Conservation (phyloP, 2,113 vertebrate genomes). For the Chionodraco myersi region DNA sequence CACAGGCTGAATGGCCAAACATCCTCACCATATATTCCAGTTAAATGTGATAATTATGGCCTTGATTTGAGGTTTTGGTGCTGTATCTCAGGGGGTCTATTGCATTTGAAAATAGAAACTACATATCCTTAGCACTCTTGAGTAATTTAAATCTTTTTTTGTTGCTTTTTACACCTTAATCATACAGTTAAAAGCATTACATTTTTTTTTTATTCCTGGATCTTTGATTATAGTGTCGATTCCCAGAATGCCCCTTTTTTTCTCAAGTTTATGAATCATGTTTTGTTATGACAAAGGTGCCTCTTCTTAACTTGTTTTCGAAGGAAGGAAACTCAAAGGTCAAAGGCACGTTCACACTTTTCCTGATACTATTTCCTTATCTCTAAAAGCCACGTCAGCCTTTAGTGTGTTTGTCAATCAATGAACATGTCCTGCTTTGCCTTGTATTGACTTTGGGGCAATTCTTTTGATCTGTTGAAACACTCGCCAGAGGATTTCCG, state of each 20-base stretch:
- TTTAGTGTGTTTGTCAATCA: neutral
- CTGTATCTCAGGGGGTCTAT: neutral
- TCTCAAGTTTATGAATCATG: conserved; percentile 43
- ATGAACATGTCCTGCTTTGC: conserved; percentile 20
- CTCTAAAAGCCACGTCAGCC: conserved; percentile 18
- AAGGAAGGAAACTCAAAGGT: conserved; percentile 64
- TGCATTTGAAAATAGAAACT: conserved; percentile 30
- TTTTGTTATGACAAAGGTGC: conserved; percentile 50
- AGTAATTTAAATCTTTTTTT: neutral
- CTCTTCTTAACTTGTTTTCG: conserved; percentile 47
- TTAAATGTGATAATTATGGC: conserved; percentile 44
- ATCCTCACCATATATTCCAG: conserved; percentile 29
- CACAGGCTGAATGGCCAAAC: conserved; percentile 21
- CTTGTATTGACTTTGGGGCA: conserved; percentile 28
- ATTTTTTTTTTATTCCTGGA: no score
- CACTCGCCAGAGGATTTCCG: conserved; percentile 15
- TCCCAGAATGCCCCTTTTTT: conserved; percentile 20
- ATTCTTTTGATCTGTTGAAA: conserved; percentile 64
- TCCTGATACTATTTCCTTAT: conserved; percentile 57
- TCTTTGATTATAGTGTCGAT: neutral
- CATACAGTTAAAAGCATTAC: neutral
- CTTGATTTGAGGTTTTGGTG: conserved; percentile 11
- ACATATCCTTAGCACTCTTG: neutral
- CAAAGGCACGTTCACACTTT: conserved; percentile 55
- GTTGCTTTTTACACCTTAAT: neutral